A percentile compares a stretch with the other conserved stretches of the same genome.
Evolutionary conservation across 2,888 invertebrate genomes (phyloP).

Genomic region (Melinaea marsaeus): DNA sequence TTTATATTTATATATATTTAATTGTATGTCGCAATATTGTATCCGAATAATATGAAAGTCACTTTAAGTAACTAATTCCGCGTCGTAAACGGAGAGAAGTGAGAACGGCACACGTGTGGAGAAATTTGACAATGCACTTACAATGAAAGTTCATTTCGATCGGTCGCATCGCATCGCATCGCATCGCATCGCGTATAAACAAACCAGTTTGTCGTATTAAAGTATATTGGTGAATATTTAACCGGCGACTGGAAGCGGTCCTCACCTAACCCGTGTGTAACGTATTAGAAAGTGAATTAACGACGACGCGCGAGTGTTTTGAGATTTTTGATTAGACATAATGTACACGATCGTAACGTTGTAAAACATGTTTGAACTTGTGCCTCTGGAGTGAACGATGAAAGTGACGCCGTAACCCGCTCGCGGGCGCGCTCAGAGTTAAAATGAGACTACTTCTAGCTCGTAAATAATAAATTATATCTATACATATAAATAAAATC

Average conservation of each 20-base stretch:
- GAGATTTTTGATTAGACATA: constrained; percentile 14
- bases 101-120: constrained; percentile 47
- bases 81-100: constrained; percentile 18
- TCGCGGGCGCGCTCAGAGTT: constrained; percentile 53
- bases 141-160: constrained; percentile 67
- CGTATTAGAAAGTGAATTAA: neutral
- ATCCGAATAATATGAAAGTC: constrained; percentile 6
- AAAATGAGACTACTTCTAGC: constrained; percentile 44
- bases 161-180: constrained; percentile 50
- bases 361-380: constrained; percentile 35
- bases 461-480: neutral
- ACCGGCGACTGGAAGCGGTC: constrained; percentile 9
- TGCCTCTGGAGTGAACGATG: constrained; percentile 50
- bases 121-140: constrained; percentile 71
- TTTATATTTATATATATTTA: constrained; percentile 19
- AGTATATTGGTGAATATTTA: constrained; percentile 17
- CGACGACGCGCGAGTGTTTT: constrained; percentile 4
- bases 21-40: neutral
- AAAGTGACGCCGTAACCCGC: constrained; percentile 66
- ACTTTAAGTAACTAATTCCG: constrained; percentile 11
- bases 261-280: constrained; percentile 3
- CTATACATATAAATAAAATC: neutral
- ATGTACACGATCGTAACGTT: constrained; percentile 31
- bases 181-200: constrained; percentile 60
- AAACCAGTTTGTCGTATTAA: constrained; percentile 49